phyloP scores from a whole-genome alignment of 2,888 invertebrate genomes.

The Cataglyphis livida region DNA sequence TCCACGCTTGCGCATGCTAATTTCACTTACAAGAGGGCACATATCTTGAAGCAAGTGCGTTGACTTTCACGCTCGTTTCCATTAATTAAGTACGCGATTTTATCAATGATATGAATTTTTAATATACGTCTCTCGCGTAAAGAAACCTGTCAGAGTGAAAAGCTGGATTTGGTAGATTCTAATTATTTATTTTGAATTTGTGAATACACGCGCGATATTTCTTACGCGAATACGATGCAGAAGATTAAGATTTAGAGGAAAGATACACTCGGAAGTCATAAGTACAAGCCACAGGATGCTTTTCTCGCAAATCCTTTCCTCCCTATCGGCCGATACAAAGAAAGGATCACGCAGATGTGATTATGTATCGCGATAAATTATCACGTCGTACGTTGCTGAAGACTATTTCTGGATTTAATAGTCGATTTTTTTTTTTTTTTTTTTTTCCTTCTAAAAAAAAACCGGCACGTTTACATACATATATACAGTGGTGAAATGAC shows the following conservation, averaged over 20 bases:
- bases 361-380: conserved; percentile 80
- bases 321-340: conserved; percentile 75
- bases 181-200: conserved; percentile 8
- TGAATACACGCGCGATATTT: background rate
- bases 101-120: background rate
- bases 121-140: background rate
- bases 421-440: background rate
- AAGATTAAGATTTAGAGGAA: conserved; percentile 61
- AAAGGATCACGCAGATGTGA: conserved; percentile 80
- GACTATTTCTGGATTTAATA: conserved; percentile 83
- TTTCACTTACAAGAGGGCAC: background rate
- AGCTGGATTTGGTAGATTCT: background rate
- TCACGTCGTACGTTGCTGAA: conserved; percentile 76
- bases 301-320: conserved; percentile 78
- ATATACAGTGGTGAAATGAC: background rate
- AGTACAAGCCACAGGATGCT: conserved; percentile 78
- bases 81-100: background rate
- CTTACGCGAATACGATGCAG: conserved; percentile 47
- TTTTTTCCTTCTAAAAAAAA: background rate
- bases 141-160: background rate
- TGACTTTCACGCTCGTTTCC: background rate
- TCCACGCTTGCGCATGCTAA: background rate
- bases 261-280: conserved; percentile 62
- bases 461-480: background rate
- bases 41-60: background rate